phyloP scores from a whole-genome alignment of 2,113 vertebrate genomes.

The Eubucco bourcierii region DNA sequence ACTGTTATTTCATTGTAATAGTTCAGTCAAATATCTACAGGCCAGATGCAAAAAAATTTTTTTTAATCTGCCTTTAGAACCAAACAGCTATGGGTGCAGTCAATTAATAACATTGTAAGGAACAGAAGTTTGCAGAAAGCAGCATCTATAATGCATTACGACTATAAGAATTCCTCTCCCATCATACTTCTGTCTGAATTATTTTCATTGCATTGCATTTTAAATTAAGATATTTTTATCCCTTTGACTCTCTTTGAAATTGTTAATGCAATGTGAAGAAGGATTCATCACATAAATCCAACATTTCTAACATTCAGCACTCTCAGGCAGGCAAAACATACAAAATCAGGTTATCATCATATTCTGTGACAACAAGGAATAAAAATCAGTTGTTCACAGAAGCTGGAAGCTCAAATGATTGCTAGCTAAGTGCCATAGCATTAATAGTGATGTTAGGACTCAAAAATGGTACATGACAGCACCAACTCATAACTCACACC shows the following conservation, averaged over 20 bases:
- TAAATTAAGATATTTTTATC: neutral
- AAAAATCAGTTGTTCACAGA: neutral
- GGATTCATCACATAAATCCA: neutral
- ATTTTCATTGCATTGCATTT: neutral
- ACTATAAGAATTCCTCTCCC: neutral
- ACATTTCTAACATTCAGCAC: neutral
- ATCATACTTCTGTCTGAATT: neutral
- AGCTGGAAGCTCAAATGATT: neutral
- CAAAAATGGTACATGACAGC: neutral
- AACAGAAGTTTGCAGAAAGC: neutral
- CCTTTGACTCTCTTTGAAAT: neutral
- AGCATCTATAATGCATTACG: neutral
- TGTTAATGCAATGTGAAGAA: neutral
- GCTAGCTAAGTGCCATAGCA: neutral
- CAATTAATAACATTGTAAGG: neutral
- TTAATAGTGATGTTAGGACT: neutral
- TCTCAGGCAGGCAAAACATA: neutral
- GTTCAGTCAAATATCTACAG: neutral
- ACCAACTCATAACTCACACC: neutral
- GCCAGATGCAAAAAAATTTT: neutral
- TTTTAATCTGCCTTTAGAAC: neutral
- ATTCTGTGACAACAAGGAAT: neutral
- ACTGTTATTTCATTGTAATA: neutral
- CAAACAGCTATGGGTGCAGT: neutral
- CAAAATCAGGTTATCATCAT: neutral